Evolutionary conservation across 1,140 invertebrate species (phyloP).

Genomic region (Eupristina koningsbergeri): DNA sequence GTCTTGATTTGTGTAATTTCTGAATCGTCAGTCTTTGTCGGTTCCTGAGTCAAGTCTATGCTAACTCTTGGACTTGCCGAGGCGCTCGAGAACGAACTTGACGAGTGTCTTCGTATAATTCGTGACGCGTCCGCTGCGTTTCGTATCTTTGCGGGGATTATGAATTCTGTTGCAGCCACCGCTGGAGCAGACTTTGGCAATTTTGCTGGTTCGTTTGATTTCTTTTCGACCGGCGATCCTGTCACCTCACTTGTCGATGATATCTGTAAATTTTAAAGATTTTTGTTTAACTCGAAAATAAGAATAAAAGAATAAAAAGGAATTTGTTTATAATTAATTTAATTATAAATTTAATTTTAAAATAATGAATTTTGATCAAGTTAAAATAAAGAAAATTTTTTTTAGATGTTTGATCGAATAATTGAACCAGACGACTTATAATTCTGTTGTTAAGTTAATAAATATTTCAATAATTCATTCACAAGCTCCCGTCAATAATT

Average conservation of each 20-base stretch:
- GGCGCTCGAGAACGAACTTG: slow-evolving; percentile 85
- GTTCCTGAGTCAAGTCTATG: slow-evolving; percentile 59
- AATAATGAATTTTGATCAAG: no score
- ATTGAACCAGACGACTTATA: no score
- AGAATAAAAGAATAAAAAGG: no score
- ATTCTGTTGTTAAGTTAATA: background rate
- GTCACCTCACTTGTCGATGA: background rate
- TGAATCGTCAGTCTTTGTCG: slow-evolving; percentile 52
- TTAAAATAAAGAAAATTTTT: no score
- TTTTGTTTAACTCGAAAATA: no score
- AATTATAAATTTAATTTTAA: no score
- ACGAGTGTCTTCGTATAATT: slow-evolving; percentile 85
- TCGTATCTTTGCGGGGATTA: slow-evolving; percentile 75
- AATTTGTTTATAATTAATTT: no score
- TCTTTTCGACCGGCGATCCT: slow-evolving; percentile 15
- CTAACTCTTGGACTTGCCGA: slow-evolving; percentile 73
- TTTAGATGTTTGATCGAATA: no score
- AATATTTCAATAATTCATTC: background rate
- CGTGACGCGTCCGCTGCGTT: slow-evolving; percentile 82
- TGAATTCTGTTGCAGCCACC: slow-evolving; percentile 71
- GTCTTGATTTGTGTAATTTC: slow-evolving; percentile 47
- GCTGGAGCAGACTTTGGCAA: slow-evolving; percentile 57
- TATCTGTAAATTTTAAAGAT: background rate
- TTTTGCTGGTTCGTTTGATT: slow-evolving; percentile 65
- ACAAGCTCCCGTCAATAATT: background rate